Base-by-base conservation (phyloP, 2,888 invertebrate species). In the Xestia rhomboidea region DNA sequence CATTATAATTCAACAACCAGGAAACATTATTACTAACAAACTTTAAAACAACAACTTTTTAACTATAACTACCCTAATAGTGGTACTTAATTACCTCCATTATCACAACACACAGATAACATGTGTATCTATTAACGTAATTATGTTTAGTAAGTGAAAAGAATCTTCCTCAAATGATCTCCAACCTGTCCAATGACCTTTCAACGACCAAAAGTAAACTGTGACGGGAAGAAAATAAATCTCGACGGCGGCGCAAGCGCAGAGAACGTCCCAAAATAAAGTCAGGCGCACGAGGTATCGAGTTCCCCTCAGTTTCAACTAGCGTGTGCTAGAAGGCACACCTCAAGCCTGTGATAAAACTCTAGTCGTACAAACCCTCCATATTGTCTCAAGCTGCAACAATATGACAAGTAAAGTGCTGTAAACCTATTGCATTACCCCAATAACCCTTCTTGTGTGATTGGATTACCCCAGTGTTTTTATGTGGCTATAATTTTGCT, bases 131-230 rank as follows among this genome's bases (percentile, higher is more conserved):
- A 70, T 72, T 77, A 21, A 73, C 76, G 77, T 64, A 72, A 41
- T 41, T 21, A 69, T 74, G 70, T 38, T 69, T 51, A 66, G 60
- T 57, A 46, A 68, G 62, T 77, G 85, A 90, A 93, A 92, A 93
- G 92, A 93, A 93, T 91, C 91, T 83, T 79, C 21, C 49, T 24
- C 62, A 86, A 93, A 93, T 91, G 90, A 83, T 79, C 11, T 41
- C n/a, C 66, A 86, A 91, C 87, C 92, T 96, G 96, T 96, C 95
- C 96, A 96, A 95, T 94, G 96, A 96, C 96, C 96, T 96, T 96
- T 96, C 93, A 85, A 83, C 87, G 90, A 94, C 94, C 94, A 94
- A 95, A 96, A 95, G 94, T 93, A 94, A 94, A 93, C 93, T 93
- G 92, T 95, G 95, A 94, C 94, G 94, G 91, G 91, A 91, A 89